A percentile compares a stretch with the other conserved stretches of the same genome.
Evolutionary conservation across 2,113 vertebrate genomes (phyloP).

Genomic region (Sceloporus undulatus): DNA sequence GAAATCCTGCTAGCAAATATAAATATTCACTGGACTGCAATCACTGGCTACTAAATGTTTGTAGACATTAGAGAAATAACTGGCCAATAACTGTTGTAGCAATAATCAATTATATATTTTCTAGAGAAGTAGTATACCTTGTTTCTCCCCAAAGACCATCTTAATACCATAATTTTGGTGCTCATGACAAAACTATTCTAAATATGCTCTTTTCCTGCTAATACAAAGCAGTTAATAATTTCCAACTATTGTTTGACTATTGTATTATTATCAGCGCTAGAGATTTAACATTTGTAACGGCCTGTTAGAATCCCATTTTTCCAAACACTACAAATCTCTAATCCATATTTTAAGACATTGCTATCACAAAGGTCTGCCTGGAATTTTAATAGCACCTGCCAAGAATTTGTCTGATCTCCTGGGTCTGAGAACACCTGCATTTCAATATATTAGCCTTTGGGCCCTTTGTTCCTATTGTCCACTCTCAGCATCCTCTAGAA

Average conservation of each 20-base stretch:
- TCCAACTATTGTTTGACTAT: background rate
- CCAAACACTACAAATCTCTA: constrained; percentile 61
- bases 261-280: constrained; percentile 30
- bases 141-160: constrained; percentile 41
- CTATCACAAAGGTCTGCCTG: constrained; percentile 61
- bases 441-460: constrained; percentile 32
- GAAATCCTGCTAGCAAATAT: background rate
- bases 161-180: constrained; percentile 48
- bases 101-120: constrained; percentile 30
- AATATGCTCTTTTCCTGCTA: constrained; percentile 56
- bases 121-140: constrained; percentile 39
- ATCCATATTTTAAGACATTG: constrained; percentile 47
- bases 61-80: constrained; percentile 40
- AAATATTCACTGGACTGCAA: background rate
- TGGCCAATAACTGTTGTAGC: constrained; percentile 33
- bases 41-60: constrained; percentile 45
- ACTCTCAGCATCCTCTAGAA: constrained; percentile 28
- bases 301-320: constrained; percentile 61
- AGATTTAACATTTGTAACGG: background rate
- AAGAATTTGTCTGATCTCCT: constrained; percentile 60
- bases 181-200: constrained; percentile 41
- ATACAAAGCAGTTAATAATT: background rate
- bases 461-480: background rate
- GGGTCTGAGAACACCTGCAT: constrained; percentile 62
- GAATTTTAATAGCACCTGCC: constrained; percentile 65